Evolutionary conservation across 92 coral and sea anemone species (phyloP), one percentile per base, ranked within the genome.

Genomic region (Pocillopora grandis): DNA sequence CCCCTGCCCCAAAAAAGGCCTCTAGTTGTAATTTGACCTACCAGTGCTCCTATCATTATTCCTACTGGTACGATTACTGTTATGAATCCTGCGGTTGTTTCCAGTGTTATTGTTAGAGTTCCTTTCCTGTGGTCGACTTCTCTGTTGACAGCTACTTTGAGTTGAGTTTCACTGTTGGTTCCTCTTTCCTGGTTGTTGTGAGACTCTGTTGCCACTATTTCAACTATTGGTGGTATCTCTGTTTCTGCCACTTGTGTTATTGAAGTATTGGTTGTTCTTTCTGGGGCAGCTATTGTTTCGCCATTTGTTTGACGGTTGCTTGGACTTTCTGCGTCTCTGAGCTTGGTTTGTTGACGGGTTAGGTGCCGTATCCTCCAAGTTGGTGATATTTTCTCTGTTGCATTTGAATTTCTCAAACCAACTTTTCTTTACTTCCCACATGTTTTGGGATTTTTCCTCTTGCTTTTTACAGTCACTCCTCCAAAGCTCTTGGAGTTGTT

Each of bases 91-190:
- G 74, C 37, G 52, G 74, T 69, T 69, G 74, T 69, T 69, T 69
- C 31, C 74, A 69, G 52, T 69, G 74, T 69, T 69, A 4, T 4
- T 23, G 23, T 33, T 14, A 33, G 74, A 69, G 74, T 33, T 69
- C 74, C 31, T 69, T 69, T 20, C 35, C 74, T 69, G 76, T 71
- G 76, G 76, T 74, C 61, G 78, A 74, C 62, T 74, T 74, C 78
- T 74, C 49, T 74, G 78, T 55, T 49, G 78, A 76, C 82, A 71
- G 72, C 37, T 78, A 78, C 62, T 78, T 78, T 78, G 72, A 78
- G 72, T 78, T 78, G 59, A 78, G 82, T 78, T 78, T 78, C 82
- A 71, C 82, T 78, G 82, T 78, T 78, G 82, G 18, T 71, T 20
- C 82, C 37, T 78, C 82, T 62, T 78, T 78, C 71, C 63, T 63